Evolutionary conservation across 1,140 invertebrate species (phyloP), one percentile per base, ranked within the genome.

Genomic region (Eriocheir sinensis): DNA sequence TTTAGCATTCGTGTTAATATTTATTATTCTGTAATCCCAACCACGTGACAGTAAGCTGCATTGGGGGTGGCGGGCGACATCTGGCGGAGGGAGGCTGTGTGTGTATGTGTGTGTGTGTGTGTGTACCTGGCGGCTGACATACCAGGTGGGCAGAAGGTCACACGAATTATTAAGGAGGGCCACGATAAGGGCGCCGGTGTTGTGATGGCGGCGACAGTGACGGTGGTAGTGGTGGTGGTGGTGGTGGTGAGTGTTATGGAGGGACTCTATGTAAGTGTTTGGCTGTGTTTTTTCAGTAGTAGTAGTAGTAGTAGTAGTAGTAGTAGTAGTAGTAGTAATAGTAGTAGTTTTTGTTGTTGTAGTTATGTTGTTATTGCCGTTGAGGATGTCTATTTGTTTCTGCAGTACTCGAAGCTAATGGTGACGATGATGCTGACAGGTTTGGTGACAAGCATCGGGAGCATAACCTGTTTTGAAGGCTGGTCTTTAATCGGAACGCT

Each of bases 61-160:
- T 72, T n/a, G 60, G 60, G 60, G 60, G 60, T 21, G 60, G 60
- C 0, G 60, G 60, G 60, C n/a, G 60, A 72, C 60, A 72, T 72
- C 60, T 72, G 60, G 60, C 60, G 1, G 4, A n/a, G 27, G 60
- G 27, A 38, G 85, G 8, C n/a, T 40, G 85, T 44, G 85, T 0
- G 6, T 32, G 38, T 8, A n/a, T 17, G 38, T 0, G 85, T 88
- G 85, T 41, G 38, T 36, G 1, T 27, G 17, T 34, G 3, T 88
- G 60, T 72, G 21, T 72, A 72, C 60, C 60, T 72, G 60, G 60
- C 21, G 60, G 60, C n/a, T n/a, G 60, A 72, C 60, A 6, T n/a
- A n/a, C 60, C 60, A 72, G 60, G 60, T 72, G 60, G 60, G 60
- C 60, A 72, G 60, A 72, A 72, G 60, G 60, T 72, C 27, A 72